Evolutionary conservation across 2,888 invertebrate genomes (phyloP).

Genomic region (Molanna angustata): DNA sequence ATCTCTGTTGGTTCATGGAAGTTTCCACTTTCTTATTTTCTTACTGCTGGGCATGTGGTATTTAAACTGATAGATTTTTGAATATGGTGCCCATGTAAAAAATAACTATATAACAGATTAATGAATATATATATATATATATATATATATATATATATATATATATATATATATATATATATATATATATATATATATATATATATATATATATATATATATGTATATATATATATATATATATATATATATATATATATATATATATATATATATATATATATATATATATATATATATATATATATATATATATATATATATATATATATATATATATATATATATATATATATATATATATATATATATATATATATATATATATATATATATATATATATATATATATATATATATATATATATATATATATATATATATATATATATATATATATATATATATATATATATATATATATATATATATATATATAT

Average conservation of each 20-base stretch:
- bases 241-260: slow-evolving; percentile 7
- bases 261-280: slow-evolving; percentile 7
- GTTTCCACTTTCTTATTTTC: no score
- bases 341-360: background rate
- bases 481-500: background rate
- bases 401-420: background rate
- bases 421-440: background rate
- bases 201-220: background rate
- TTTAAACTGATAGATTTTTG: no score
- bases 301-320: slow-evolving; percentile 11
- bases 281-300: slow-evolving; percentile 7
- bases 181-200: background rate
- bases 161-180: background rate
- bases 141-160: slow-evolving; percentile 1
- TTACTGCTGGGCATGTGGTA: no score
- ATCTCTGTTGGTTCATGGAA: no score
- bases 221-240: background rate
- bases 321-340: slow-evolving; percentile 6
- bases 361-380: background rate
- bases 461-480: background rate
- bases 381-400: background rate
- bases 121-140: background rate
- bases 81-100: no score
- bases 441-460: background rate
- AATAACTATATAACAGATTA: no score